phyloP scores from a whole-genome alignment of 2,113 vertebrate genomes.

The Pimephales promelas region DNA sequence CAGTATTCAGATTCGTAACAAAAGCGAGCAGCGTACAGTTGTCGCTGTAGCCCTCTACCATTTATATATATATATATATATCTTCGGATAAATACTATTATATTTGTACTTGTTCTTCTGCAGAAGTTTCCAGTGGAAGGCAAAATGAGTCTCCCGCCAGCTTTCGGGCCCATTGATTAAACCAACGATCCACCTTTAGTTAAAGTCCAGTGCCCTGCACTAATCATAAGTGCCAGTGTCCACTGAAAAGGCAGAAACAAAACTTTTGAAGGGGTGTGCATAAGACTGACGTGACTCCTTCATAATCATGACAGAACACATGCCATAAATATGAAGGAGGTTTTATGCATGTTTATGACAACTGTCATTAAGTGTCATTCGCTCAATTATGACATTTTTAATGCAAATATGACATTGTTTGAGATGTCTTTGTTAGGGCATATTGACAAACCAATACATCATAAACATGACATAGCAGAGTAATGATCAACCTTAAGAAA shows the following conservation, averaged over 20 bases:
- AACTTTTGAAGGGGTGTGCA: too few relatives aligned
- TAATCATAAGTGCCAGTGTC: background rate
- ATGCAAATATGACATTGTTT: too few relatives aligned
- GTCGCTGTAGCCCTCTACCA: background rate
- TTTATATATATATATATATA: background rate
- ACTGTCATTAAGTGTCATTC: too few relatives aligned
- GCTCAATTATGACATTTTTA: too few relatives aligned
- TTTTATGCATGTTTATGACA: too few relatives aligned
- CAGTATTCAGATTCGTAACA: conserved; percentile 46
- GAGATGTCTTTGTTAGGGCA: too few relatives aligned
- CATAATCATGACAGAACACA: too few relatives aligned
- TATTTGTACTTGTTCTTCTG: conserved; percentile 7
- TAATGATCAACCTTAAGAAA: too few relatives aligned
- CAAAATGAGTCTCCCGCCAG: conserved; percentile 21
- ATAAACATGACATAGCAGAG: too few relatives aligned
- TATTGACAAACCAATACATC: too few relatives aligned
- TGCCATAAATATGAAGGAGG: too few relatives aligned
- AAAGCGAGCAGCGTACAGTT: conserved; percentile 23
- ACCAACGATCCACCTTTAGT: background rate
- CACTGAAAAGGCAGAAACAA: conserved; percentile 20
- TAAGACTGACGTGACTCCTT: too few relatives aligned
- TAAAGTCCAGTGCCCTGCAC: background rate
- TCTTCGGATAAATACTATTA: conserved; percentile 5
- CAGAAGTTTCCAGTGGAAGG: conserved; percentile 41
- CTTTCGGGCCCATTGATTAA: conserved; percentile 8